These are phyloP conservation scores for Caenorhabditis sp. DNA, from an alignment of 2,888 invertebrate genomes.

Conservation along the genomic window DNA sequence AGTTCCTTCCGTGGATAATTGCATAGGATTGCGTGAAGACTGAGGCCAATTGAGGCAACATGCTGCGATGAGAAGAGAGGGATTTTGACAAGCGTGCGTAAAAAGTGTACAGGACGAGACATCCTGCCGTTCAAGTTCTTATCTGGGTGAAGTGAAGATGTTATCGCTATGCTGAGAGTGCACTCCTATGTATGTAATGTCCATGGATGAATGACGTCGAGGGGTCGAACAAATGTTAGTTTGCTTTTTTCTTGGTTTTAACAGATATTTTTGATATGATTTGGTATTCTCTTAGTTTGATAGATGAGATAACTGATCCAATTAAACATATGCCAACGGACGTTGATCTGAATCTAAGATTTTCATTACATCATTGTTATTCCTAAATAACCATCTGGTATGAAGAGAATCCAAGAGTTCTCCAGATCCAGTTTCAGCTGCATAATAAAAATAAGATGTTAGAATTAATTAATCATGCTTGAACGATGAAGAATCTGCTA, in stretches of 20 bases:
- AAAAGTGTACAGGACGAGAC: conserved; percentile 33
- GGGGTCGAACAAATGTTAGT: conserved; percentile 26
- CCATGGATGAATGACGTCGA: conserved; percentile 41
- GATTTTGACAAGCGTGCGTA: conserved; percentile 32
- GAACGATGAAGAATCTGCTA: neutral
- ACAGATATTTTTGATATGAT: conserved; percentile 16
- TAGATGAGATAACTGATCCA: conserved; percentile 13
- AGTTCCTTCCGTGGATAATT: conserved; percentile 33
- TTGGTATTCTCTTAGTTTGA: neutral
- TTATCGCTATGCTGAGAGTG: conserved; percentile 39
- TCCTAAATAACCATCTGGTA: neutral
- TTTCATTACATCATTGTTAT: neutral
- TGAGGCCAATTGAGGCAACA: conserved; percentile 7
- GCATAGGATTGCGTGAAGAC: conserved; percentile 23
- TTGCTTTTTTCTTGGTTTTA: neutral
- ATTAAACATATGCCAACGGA: neutral
- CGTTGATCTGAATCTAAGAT: neutral
- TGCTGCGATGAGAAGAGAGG: conserved; percentile 22
- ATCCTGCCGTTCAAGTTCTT: conserved; percentile 47
- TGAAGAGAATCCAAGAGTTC: neutral
- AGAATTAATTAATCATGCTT: conserved; percentile 23
- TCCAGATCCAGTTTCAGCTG: conserved; percentile 24
- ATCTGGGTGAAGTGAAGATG: conserved; percentile 24
- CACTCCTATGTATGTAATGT: conserved; percentile 26
- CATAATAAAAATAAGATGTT: neutral